Evolutionary conservation across 2,113 vertebrate genomes (phyloP).

Genomic region (Taurulus bubalis): DNA sequence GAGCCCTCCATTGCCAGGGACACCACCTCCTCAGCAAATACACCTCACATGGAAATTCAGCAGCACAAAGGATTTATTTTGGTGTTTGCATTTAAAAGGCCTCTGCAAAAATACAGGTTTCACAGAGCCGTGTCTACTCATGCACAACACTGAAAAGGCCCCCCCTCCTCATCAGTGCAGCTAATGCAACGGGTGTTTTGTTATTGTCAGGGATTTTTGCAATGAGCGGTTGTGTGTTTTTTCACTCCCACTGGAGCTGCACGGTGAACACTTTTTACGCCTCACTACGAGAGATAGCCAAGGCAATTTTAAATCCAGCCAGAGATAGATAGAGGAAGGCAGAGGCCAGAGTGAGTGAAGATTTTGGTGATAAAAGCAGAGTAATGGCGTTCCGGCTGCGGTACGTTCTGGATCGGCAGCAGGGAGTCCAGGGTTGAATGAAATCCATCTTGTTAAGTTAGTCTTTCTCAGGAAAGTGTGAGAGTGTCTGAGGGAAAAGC

Average conservation of each 20-base stretch:
- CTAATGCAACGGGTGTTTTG: conserved; percentile 41
- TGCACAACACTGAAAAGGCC: conserved; percentile 22
- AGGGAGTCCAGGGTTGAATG: conserved; percentile 44
- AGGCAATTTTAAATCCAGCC: conserved; percentile 65
- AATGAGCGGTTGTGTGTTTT: conserved; percentile 9
- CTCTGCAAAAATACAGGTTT: conserved; percentile 21
- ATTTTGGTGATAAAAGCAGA: conserved; percentile 68
- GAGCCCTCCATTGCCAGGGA: conserved; percentile 62
- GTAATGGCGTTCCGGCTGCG: conserved; percentile 58
- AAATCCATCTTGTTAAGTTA: conserved; percentile 44
- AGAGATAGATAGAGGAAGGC: conserved; percentile 52
- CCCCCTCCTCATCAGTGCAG: conserved; percentile 33
- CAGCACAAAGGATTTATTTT: conserved; percentile 28
- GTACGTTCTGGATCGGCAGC: conserved; percentile 46
- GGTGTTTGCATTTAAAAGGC: conserved; percentile 24
- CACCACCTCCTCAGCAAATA: conserved; percentile 49
- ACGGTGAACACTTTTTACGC: conserved; percentile 38
- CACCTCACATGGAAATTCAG: conserved; percentile 39
- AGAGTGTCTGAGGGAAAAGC: conserved; percentile 4
- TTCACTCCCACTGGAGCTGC: conserved; percentile 38
- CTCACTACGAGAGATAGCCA: conserved; percentile 37
- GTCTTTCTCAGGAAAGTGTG: too few relatives aligned
- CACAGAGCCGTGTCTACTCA: background rate
- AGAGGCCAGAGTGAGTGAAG: conserved; percentile 38
- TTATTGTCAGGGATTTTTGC: conserved; percentile 37